Evolutionary conservation across 2,113 vertebrate genomes (phyloP).

Genomic region (Petrocephalus microphthalmus): DNA sequence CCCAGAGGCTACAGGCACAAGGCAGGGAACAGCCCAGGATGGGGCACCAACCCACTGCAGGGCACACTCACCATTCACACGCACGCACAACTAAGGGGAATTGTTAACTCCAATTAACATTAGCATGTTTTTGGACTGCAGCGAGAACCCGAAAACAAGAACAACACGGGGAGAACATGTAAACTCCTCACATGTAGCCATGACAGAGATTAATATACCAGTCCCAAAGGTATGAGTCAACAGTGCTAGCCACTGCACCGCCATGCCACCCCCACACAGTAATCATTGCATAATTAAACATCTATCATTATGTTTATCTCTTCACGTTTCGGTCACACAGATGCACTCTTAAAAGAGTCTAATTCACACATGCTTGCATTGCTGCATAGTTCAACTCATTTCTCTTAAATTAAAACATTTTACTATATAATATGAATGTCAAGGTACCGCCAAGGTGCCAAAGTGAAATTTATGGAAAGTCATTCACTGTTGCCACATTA

Average conservation of each 20-base stretch:
- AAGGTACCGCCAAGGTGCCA: background rate
- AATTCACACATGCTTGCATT: background rate
- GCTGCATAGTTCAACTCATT: background rate
- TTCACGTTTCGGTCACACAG: background rate
- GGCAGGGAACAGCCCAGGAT: background rate
- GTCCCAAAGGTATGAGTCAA: background rate
- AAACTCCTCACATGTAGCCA: background rate
- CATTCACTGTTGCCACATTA: background rate
- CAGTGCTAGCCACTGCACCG: background rate
- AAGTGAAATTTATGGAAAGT: constrained; percentile 1
- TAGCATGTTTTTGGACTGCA: background rate
- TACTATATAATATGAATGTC: background rate
- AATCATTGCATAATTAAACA: background rate
- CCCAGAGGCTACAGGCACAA: background rate
- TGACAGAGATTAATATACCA: background rate
- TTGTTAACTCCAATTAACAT: background rate
- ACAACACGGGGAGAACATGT: background rate
- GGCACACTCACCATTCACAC: background rate
- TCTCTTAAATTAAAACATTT: background rate
- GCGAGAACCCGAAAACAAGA: background rate
- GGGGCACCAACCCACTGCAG: background rate
- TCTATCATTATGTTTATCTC: background rate
- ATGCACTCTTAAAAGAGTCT: background rate
- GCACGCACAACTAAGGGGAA: background rate
- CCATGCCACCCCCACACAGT: background rate